phyloP scores from a whole-genome alignment of 2,797 vertebrate genomes.

The Toxotes lorentzi region DNA sequence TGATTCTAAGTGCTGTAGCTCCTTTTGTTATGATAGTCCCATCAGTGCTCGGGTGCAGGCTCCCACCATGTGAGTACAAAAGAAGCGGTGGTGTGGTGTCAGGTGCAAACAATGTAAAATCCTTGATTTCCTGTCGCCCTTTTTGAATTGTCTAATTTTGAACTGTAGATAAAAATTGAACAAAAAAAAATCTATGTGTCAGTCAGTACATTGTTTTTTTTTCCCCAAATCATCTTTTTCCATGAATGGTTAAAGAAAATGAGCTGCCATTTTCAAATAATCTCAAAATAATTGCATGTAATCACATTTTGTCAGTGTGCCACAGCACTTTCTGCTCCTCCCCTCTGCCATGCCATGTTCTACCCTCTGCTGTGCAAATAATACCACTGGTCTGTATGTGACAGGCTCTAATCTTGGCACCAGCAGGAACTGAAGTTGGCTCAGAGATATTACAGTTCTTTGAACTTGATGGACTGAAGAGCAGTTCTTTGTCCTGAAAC shows the following conservation, averaged over 20 bases:
- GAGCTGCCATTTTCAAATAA: conserved; percentile 60
- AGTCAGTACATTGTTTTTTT: not conserved
- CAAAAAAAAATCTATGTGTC: conserved; percentile 8
- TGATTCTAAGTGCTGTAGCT: not conserved
- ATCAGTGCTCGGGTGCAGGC: conserved; percentile 1
- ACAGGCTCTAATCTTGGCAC: conserved; percentile 76
- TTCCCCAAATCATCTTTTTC: not conserved
- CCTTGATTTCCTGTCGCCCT: not conserved
- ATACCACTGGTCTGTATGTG: conserved; percentile 57
- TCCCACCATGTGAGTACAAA: not conserved
- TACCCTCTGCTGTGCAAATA: conserved; percentile 77
- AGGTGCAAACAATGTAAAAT: conserved; percentile 13
- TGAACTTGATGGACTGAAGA: conserved; percentile 62
- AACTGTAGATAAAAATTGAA: conserved; percentile 6
- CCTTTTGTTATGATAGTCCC: not conserved
- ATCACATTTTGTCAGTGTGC: conserved; percentile 65
- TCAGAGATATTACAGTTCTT: conserved; percentile 58
- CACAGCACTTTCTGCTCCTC: conserved; percentile 61
- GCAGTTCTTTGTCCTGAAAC: conserved; percentile 35
- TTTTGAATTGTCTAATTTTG: conserved; percentile 11
- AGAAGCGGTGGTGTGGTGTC: not conserved
- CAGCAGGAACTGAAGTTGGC: conserved; percentile 59
- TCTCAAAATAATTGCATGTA: conserved; percentile 68
- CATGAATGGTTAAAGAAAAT: conserved; percentile 41
- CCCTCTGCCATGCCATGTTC: conserved; percentile 50